Evolutionary conservation across 2,113 vertebrate genomes (phyloP).

Genomic region (Xenopus laevis): DNA sequence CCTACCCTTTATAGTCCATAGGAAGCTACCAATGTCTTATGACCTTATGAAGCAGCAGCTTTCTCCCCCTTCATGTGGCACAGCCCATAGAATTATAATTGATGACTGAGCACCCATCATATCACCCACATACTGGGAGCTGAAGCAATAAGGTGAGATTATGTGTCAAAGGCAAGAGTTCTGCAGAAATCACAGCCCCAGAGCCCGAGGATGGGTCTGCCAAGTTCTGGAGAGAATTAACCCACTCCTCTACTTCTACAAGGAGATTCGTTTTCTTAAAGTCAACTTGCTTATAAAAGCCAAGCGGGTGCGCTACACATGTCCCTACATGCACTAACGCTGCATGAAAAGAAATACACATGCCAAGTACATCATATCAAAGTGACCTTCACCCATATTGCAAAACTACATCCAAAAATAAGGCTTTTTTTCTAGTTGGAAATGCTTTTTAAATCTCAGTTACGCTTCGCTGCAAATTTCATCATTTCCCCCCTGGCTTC

Average conservation of each 20-base stretch:
- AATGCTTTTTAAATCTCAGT: conserved; percentile 24
- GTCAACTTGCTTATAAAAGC: conserved; percentile 39
- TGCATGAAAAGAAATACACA: conserved; percentile 38
- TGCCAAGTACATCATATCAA: conserved; percentile 1
- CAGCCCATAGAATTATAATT: neutral
- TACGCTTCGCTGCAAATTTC: conserved; percentile 26
- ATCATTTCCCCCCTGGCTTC: conserved; percentile 20
- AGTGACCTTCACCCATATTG: conserved; percentile 18
- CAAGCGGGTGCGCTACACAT: neutral
- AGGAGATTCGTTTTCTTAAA: conserved; percentile 42
- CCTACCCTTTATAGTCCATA: no score
- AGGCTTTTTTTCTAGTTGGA: neutral
- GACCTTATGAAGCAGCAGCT: no score
- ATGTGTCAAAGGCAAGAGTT: conserved; percentile 25
- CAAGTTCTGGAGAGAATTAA: conserved; percentile 21
- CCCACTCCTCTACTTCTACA: conserved; percentile 17
- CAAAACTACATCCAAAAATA: conserved; percentile 11
- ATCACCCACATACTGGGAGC: neutral
- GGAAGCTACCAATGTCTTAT: no score
- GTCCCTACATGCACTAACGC: conserved; percentile 23
- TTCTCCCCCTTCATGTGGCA: no score
- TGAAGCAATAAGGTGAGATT: conserved; percentile 43
- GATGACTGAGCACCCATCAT: neutral
- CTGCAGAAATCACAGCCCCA: conserved; percentile 37
- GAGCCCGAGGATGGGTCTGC: conserved; percentile 21